phyloP scores from a whole-genome alignment of 2,113 vertebrate genomes.

The Chunga burmeisteri region DNA sequence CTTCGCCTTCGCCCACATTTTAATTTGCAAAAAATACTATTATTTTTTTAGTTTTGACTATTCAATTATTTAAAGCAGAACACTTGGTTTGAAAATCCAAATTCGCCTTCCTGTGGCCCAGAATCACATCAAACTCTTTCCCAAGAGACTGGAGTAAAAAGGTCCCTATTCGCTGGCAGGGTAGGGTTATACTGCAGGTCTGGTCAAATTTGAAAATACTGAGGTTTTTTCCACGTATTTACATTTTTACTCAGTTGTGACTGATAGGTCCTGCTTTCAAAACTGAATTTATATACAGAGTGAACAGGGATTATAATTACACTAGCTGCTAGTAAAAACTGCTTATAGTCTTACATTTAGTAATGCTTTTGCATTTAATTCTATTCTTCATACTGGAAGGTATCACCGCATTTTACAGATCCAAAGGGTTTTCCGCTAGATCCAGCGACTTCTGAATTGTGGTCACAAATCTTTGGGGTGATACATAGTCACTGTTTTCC shows the following conservation, averaged over 20 bases:
- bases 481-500: neutral
- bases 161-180: neutral
- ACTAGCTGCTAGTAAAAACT: neutral
- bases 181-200: neutral
- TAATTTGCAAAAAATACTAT: neutral
- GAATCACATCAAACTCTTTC: neutral
- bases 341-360: neutral
- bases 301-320: neutral
- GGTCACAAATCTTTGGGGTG: neutral
- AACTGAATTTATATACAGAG: neutral
- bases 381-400: neutral
- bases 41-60: neutral
- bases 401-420: neutral
- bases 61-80: neutral
- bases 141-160: neutral
- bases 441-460: neutral
- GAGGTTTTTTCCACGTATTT: neutral
- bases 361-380: neutral
- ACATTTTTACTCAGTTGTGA: neutral
- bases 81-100: neutral
- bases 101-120: neutral
- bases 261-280: neutral
- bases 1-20: neutral
- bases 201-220: neutral
- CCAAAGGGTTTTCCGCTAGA: neutral